These are phyloP conservation scores for Semotilus atromaculatus DNA, from an alignment of 2,797 vertebrate genomes.

Conservation along the genomic window DNA sequence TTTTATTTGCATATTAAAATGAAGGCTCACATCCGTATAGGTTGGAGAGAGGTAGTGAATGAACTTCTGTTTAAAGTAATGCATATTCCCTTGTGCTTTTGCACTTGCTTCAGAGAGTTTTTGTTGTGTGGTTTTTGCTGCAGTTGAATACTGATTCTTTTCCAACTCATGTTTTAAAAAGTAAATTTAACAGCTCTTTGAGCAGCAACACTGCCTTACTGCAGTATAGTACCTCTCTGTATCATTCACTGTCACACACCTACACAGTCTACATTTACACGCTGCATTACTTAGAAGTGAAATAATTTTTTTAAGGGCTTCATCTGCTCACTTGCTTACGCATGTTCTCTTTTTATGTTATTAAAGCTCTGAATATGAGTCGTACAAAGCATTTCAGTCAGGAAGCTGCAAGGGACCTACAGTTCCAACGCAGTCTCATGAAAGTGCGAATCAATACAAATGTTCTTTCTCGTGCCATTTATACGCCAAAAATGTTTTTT, in stretches of 20 bases:
- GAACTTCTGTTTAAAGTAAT: background rate
- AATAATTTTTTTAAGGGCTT: conserved; percentile 3
- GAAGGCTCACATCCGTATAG: background rate
- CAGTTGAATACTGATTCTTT: background rate
- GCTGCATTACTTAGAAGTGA: background rate
- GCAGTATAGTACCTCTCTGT: background rate
- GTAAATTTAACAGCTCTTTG: background rate
- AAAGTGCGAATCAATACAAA: too few species aligned
- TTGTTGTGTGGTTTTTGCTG: background rate
- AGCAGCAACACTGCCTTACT: background rate
- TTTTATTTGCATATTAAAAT: background rate
- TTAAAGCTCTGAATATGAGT: background rate
- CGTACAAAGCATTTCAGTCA: background rate
- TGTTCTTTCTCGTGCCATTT: too few species aligned
- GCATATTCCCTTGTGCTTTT: conserved; percentile 5
- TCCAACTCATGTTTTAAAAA: background rate
- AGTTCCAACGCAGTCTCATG: too few species aligned
- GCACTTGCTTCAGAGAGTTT: background rate
- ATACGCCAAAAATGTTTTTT: too few species aligned
- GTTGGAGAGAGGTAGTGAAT: too few species aligned
- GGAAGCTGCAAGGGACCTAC: background rate
- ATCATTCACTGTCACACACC: conserved; percentile 30
- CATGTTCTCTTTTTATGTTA: background rate
- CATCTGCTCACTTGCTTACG: conserved; percentile 1
- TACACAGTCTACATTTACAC: conserved; percentile 27